Conservation (phyloP, 2,113 vertebrate species). For the Callithrix jacchus region DNA sequence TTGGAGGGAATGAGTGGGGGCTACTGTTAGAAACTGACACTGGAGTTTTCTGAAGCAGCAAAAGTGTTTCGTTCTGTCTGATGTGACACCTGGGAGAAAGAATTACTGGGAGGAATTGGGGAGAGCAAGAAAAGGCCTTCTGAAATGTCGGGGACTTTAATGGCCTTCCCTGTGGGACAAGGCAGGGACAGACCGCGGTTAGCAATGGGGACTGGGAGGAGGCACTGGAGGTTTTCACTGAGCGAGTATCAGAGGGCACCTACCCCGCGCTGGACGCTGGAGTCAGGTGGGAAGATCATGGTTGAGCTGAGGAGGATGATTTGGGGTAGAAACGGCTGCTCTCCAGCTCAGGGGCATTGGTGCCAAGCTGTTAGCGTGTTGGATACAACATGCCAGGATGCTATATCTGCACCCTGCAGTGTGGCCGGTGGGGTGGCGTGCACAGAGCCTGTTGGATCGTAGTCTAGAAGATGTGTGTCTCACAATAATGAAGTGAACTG, state of each 20-base stretch:
- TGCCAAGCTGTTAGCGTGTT: background rate
- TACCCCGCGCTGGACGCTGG: accelerated
- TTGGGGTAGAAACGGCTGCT: background rate
- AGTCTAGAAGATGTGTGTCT: background rate
- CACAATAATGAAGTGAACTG: background rate
- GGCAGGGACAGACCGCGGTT: accelerated
- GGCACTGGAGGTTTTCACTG: too few species aligned
- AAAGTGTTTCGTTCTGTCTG: background rate
- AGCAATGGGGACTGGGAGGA: background rate
- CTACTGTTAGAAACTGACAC: background rate
- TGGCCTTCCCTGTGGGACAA: background rate
- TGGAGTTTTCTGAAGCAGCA: background rate
- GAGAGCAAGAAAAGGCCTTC: background rate
- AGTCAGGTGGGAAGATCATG: too few species aligned
- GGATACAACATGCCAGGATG: background rate
- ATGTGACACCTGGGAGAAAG: background rate
- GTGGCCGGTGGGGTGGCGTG: too few species aligned
- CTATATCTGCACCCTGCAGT: too few species aligned
- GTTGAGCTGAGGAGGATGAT: background rate
- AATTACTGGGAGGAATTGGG: background rate
- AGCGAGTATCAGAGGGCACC: too few species aligned
- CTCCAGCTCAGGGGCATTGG: background rate
- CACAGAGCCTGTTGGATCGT: background rate
- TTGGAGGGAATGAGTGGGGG: background rate
- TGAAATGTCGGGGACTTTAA: background rate